These are phyloP conservation scores for Hemicentrotus pulcherrimus DNA, from an alignment of 35 echinoderm and acorn worm species.

Conservation along the genomic window DNA sequence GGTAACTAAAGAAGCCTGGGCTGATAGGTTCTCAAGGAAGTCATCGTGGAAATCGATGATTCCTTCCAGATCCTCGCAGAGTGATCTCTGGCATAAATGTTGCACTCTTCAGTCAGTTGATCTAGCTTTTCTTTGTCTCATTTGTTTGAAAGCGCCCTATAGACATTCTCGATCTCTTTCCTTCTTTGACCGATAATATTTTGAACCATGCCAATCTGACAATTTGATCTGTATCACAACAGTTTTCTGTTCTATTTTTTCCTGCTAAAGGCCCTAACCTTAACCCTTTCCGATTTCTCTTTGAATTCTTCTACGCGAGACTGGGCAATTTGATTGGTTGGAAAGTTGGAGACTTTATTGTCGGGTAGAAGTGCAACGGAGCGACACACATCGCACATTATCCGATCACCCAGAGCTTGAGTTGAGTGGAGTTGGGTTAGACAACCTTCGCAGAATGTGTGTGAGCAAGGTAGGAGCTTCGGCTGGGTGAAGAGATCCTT, in stretches of 20 bases:
- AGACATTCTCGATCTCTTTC: not conserved
- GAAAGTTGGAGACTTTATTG: not conserved
- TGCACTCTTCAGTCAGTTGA: not conserved
- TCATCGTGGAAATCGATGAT: not conserved
- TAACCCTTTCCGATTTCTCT: not conserved
- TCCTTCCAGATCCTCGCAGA: not conserved
- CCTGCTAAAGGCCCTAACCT: not conserved
- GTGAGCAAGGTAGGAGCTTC: slow-evolving; percentile 47
- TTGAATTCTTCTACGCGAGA: not conserved
- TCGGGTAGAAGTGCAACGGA: not conserved
- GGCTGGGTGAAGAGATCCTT: slow-evolving; percentile 41
- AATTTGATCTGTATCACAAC: not conserved
- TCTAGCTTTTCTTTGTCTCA: not conserved
- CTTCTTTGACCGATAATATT: not conserved
- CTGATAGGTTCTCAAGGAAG: not conserved
- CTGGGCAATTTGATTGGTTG: slow-evolving; percentile 2
- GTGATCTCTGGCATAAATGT: not conserved
- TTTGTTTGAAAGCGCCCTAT: not conserved
- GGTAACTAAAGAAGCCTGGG: not conserved
- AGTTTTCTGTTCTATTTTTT: not conserved
- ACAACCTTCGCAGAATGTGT: slow-evolving; percentile 57
- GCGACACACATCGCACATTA: not conserved
- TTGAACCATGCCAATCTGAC: not conserved
- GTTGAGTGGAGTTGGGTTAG: not conserved
- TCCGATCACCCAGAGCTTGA: not conserved